Percentiles rank a stretch among this genome's conserved stretches.
Conservation (phyloP, 2,113 vertebrate species). For the Romanogobio albipinnatus region DNA sequence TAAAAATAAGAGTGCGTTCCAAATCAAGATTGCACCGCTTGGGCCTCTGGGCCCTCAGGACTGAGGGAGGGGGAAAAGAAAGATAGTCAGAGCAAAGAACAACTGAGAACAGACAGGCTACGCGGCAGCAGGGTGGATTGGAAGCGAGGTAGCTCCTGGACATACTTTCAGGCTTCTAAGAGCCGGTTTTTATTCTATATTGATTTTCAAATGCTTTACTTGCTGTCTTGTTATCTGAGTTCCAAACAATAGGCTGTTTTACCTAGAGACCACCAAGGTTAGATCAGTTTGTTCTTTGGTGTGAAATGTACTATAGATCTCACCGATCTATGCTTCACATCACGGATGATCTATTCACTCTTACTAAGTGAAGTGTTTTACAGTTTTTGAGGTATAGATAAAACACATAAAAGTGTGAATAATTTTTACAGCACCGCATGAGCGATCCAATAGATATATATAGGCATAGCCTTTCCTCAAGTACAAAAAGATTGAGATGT, state of each 20-base stretch:
- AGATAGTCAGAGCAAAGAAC: conserved; percentile 5
- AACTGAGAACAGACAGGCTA: conserved; percentile 10
- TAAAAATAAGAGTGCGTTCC: conserved; percentile 6
- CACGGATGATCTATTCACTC: neutral
- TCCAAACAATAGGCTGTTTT: conserved; percentile 35
- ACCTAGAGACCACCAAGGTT: conserved; percentile 23
- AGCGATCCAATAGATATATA: neutral
- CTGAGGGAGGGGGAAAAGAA: neutral
- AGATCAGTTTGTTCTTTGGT: neutral
- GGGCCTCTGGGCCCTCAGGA: neutral
- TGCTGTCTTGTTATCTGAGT: conserved; percentile 51
- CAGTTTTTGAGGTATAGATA: neutral
- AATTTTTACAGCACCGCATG: neutral
- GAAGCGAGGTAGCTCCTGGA: conserved; percentile 36
- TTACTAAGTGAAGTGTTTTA: conserved; percentile 13
- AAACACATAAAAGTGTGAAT: neutral
- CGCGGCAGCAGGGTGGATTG: neutral
- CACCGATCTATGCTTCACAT: neutral
- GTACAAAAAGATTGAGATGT: neutral
- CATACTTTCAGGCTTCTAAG: conserved; percentile 38
- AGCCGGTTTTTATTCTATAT: conserved; percentile 34
- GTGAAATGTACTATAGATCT: conserved; percentile 24
- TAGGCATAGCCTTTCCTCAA: neutral
- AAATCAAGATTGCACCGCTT: conserved; percentile 9
- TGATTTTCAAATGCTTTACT: conserved; percentile 44